phyloP scores from a whole-genome alignment of 2,888 invertebrate species.

The Cheiracanthium punctorium region DNA sequence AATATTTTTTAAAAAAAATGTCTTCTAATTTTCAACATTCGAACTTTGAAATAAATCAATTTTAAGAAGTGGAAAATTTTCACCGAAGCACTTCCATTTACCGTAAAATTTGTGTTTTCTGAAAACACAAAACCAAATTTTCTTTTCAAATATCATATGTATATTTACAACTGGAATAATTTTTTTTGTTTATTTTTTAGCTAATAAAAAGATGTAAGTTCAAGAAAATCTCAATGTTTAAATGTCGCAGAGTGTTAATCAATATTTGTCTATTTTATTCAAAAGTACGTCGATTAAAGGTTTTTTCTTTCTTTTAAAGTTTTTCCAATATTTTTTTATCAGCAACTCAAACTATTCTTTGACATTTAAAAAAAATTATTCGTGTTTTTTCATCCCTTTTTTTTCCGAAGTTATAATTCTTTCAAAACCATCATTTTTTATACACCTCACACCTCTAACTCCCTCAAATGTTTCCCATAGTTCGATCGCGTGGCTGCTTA shows the following conservation, averaged over 20 bases:
- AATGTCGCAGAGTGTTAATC: not conserved
- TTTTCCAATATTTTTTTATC: conserved; percentile 19
- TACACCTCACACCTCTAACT: not conserved
- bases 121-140: no score
- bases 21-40: no score
- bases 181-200: no score
- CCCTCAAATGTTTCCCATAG: conserved; percentile 45
- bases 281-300: not conserved
- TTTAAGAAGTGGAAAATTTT: no score
- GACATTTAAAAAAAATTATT: not conserved
- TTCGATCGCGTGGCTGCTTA: conserved; percentile 45
- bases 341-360: not conserved
- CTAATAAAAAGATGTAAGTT: no score
- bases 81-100: no score
- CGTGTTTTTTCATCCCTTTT: not conserved
- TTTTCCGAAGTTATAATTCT: conserved; percentile 21
- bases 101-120: no score
- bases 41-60: no score
- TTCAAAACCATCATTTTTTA: conserved; percentile 9
- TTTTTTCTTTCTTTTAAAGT: not conserved
- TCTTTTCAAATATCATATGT: no score
- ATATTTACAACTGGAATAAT: no score
- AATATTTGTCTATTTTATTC: not conserved
- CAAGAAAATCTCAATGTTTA: no score
- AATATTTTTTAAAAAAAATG: no score